Evolutionary conservation across 2,888 invertebrate species (phyloP), one percentile per base, ranked within the genome.

Genomic region (Camptogramma bilineatum): DNA sequence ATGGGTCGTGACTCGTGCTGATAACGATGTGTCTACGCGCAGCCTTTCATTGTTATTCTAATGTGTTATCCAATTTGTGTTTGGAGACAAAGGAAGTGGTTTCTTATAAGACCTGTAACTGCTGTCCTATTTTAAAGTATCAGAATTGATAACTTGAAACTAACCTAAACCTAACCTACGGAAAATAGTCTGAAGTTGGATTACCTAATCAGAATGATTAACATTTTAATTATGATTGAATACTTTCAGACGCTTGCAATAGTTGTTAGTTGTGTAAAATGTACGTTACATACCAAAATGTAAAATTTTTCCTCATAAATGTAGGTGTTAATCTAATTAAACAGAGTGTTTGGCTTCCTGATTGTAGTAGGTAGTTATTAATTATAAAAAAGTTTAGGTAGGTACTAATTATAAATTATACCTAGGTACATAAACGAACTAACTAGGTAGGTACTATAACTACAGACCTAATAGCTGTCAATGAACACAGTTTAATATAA

Each of bases 51-150:
- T 91, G 83, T 82, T 87, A 91, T 91, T 90, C 90, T 69, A 71
- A 64, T 74, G 78, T 73, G 79, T 79, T 82, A 78, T 81, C 85
- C 88, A 87, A 89, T 90, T 90, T 89, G 87, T 87, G 81, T 87
- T 83, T 60, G 79, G 80, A 86, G 79, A 81, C 83, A 82, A 78
- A 90, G 91, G 91, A 92, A 90, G 87, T 87, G 76, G 76, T 77
- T 77, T 82, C 81, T 76, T 82, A 81, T 81, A 78, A 74, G 80
- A 77, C 71, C 76, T 83, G 84, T 86, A n/a, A 84, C 87, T 82
- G 54, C 46, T 7, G n/a, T 52, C 4, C 52, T 34, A 13, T 3
- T 52, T 77, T 64, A 76, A n/a, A n/a, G n/a, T n/a, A n/a, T n/a
- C n/a, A n/a, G n/a, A n/a, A n/a, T n/a, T n/a, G n/a, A n/a, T n/a